Evolutionary conservation across 2,113 vertebrate species (phyloP).

Genomic region (Piliocolobus tephrosceles): DNA sequence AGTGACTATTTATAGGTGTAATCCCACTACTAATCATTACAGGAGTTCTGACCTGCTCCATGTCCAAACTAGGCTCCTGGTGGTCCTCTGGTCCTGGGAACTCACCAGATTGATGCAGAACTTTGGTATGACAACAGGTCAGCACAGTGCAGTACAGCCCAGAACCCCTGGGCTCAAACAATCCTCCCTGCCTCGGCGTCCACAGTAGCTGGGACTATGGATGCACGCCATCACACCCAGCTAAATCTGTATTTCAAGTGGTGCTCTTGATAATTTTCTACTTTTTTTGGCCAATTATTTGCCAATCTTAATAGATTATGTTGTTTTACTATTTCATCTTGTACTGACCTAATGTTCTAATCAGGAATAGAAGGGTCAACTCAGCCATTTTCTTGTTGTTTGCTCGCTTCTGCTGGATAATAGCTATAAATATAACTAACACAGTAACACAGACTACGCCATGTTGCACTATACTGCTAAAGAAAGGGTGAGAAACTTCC

Average conservation of each 20-base stretch:
- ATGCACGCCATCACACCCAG: not conserved
- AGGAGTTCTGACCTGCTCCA: not conserved
- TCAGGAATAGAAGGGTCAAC: not conserved
- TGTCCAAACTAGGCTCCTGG: not conserved
- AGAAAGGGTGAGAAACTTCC: not conserved
- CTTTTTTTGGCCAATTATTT: not conserved
- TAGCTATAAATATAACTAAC: not conserved
- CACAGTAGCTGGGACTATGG: not conserved
- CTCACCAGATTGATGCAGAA: not conserved
- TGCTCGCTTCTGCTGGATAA: not conserved
- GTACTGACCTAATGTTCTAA: constrained; percentile 19
- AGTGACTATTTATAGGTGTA: not conserved
- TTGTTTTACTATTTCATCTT: not conserved
- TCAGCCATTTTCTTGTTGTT: not conserved
- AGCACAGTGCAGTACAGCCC: not conserved
- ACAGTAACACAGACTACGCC: not conserved
- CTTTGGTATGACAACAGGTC: not conserved
- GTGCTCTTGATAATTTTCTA: not conserved
- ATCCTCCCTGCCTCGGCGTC: not conserved
- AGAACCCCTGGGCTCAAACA: not conserved
- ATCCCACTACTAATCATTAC: not conserved
- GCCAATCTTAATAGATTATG: constrained; percentile 19
- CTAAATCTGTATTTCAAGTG: constrained; percentile 1
- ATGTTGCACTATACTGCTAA: not conserved
- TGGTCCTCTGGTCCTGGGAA: not conserved